phyloP scores from a whole-genome alignment of 2,888 invertebrate genomes.

The Drosophila barbarae region DNA sequence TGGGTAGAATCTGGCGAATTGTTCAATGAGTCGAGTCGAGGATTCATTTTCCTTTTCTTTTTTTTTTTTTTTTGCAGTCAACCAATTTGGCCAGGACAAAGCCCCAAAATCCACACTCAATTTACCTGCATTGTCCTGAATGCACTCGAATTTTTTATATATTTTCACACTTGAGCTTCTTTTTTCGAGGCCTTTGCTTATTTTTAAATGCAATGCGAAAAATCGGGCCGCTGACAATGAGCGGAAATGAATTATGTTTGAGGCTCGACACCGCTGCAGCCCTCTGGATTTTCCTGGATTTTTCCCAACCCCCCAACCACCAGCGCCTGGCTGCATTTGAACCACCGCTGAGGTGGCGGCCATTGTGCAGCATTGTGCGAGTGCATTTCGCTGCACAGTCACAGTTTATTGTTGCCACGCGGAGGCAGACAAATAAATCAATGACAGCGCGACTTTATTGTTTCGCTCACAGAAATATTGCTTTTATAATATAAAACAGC shows the following conservation, averaged over 20 bases:
- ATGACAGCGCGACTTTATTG: constrained; percentile 77
- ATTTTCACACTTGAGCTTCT: constrained; percentile 62
- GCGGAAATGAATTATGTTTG: constrained; percentile 78
- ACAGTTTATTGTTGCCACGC: constrained; percentile 71
- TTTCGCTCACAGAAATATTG: constrained; percentile 75
- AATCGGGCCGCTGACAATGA: constrained; percentile 72
- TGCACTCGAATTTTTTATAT: constrained; percentile 24
- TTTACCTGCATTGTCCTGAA: constrained; percentile 76
- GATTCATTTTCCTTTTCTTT: neutral
- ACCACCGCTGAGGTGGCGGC: constrained; percentile 61
- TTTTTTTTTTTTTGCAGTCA: constrained; percentile 48
- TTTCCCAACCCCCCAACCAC: neutral
- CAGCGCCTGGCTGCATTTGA: constrained; percentile 17
- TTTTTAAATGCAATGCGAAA: constrained; percentile 62
- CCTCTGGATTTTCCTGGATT: constrained; percentile 11
- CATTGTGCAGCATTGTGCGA: constrained; percentile 61
- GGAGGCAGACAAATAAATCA: constrained; percentile 77
- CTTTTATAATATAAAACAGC: constrained; percentile 72
- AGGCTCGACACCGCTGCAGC: constrained; percentile 32
- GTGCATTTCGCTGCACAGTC: constrained; percentile 65
- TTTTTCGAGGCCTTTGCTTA: constrained; percentile 44
- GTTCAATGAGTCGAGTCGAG: constrained; percentile 66
- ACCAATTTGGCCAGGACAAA: constrained; percentile 32
- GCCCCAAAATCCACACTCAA: constrained; percentile 61
- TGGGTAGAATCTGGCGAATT: constrained; percentile 30